Evolutionary conservation across 2,797 vertebrate species (phyloP), one percentile per base, ranked within the genome.

Genomic region (Phoebastria nigripes): DNA sequence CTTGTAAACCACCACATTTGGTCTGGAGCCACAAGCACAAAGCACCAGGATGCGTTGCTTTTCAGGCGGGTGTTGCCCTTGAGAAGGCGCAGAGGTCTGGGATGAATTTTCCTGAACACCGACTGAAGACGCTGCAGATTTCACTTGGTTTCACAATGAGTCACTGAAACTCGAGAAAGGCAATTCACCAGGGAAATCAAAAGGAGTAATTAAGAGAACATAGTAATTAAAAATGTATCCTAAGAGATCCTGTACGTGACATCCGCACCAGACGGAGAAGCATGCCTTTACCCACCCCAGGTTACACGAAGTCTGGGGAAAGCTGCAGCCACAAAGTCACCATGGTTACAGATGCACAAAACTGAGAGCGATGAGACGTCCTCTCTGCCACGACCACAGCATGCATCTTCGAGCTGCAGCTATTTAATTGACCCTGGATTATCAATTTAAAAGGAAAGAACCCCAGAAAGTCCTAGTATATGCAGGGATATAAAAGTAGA

Each of bases 301-400:
- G 94, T 96, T 96, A 95, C 87, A 89, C 22, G 28, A 82, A 69
- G 74, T 61, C 92, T 84, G 92, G 56, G 85, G 74, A 92, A 94
- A 97, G 96, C 94, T 87, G 85, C 82, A 82, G 87, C 85, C 88
- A 54, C 79, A 88, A 91, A 72, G 96, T 98, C 95, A 9, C 96
- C 96, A 97, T 98, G 97, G 98, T 96, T 98, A 98, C 98, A 92
- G 85, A 96, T 94, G 96, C 93, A 94, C 91, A 71, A 82, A 92
- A 84, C 90, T 59, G 86, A 73, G 80, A 86, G 82, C 54, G n/a
- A 91, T 73, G 84, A 93, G 81, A 39, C 3, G 33, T 87, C 97
- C 86, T 54, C 81, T 89, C 84, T 91, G 90, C 72, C 76, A 35
- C 2, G 4, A 63, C 54, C 39, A 73, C 72, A 58, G 67, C 1